A percentile compares a stretch with the other conserved stretches of the same genome.
These are phyloP conservation scores for Tortrix viridana DNA, from an alignment of 2,888 invertebrate genomes.

Conservation along the genomic window DNA sequence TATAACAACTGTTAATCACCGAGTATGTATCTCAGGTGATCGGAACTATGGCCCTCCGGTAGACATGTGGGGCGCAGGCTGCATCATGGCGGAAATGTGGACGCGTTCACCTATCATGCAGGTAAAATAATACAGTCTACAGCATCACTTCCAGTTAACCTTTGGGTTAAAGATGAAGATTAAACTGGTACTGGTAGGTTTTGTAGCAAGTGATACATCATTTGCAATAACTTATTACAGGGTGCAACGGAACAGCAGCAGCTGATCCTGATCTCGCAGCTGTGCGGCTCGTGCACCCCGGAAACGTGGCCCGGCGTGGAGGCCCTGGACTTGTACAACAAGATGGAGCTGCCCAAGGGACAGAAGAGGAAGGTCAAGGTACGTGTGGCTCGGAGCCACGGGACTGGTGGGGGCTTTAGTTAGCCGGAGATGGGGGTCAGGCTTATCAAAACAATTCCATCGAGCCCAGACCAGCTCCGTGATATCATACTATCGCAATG, in stretches of 20 bases:
- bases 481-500: no score
- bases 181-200: no score
- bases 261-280: slow-evolving; percentile 95
- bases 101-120: slow-evolving; percentile 97
- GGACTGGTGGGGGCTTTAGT: no score
- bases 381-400: background rate
- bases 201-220: no score
- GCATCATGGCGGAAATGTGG: slow-evolving; percentile 99
- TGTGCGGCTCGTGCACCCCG: slow-evolving; percentile 97
- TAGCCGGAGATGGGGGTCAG: no score
- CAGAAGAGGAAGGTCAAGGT: slow-evolving; percentile 91
- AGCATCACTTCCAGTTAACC: no score
- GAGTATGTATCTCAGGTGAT: slow-evolving; percentile 85
- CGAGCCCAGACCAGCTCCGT: no score
- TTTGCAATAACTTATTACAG: background rate
- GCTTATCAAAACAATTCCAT: no score
- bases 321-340: slow-evolving; percentile 92
- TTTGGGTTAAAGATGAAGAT: no score
- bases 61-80: slow-evolving; percentile 98
- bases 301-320: slow-evolving; percentile 98
- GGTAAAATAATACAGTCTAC: slow-evolving; percentile 51
- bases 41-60: slow-evolving; percentile 98
- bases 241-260: slow-evolving; percentile 95
- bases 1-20: no score
- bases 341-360: slow-evolving; percentile 93